These are phyloP conservation scores for Cydia splendana DNA, from an alignment of 1,140 invertebrate species.

Conservation along the genomic window DNA sequence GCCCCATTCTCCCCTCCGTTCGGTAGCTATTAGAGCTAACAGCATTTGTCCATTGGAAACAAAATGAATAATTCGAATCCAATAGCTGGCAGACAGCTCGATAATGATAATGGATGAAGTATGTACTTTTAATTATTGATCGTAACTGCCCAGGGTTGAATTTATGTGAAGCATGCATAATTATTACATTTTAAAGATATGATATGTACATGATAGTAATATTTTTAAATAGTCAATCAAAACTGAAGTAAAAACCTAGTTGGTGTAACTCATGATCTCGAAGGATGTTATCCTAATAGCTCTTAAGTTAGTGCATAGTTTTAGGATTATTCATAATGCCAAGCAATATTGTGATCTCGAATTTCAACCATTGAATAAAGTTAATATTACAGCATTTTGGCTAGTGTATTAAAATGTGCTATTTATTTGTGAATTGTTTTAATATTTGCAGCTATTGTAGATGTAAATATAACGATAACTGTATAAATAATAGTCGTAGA, in stretches of 20 bases:
- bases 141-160: conserved; percentile 7
- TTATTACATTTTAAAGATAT: not conserved
- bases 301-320: conserved; percentile 39
- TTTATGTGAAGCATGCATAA: not conserved
- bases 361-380: conserved; percentile 42
- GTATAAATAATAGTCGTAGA: conserved; percentile 16
- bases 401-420: not conserved
- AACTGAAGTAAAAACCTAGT: conserved; percentile 30
- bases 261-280: conserved; percentile 47
- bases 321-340: conserved; percentile 60
- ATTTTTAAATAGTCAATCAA: conserved; percentile 5
- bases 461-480: conserved; percentile 21
- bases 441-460: not conserved
- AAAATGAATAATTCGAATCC: conserved; percentile 31
- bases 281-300: conserved; percentile 18
- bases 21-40: conserved; percentile 23
- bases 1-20: conserved; percentile 1
- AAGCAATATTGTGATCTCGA: conserved; percentile 75
- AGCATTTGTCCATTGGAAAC: conserved; percentile 31
- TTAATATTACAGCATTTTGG: conserved; percentile 32
- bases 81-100: conserved; percentile 23
- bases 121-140: conserved; percentile 21
- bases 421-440: conserved; percentile 7
- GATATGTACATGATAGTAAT: not conserved
- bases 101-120: conserved; percentile 30